phyloP scores from a whole-genome alignment of 2,888 invertebrate species.

The Hipparchia sbordonii region DNA sequence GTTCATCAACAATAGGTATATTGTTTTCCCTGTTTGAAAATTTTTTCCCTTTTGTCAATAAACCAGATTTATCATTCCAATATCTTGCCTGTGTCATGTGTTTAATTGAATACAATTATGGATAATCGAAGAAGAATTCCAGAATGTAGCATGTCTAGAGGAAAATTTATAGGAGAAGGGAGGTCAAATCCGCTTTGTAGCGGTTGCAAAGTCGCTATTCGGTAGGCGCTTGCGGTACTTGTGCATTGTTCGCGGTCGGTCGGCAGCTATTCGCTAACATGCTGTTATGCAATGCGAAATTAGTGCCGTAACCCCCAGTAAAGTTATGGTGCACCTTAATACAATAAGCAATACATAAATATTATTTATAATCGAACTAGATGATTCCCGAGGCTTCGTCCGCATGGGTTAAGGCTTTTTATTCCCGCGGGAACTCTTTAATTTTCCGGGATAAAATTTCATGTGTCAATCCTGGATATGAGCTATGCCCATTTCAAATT shows the following conservation, averaged over 20 bases:
- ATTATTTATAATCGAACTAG: not conserved
- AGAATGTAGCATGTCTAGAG: conserved; percentile 24
- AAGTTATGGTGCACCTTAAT: not conserved
- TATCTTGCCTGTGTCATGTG: conserved; percentile 1
- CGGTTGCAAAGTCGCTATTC: conserved; percentile 42
- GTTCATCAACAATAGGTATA: too few species aligned
- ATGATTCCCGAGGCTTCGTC: too few species aligned
- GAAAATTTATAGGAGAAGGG: conserved; percentile 41
- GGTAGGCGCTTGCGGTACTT: conserved; percentile 47
- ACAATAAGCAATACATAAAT: not conserved
- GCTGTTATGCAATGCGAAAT: conserved; percentile 27
- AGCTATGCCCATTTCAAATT: too few species aligned
- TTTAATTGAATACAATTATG: conserved; percentile 25
- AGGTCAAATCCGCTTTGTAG: conserved; percentile 42
- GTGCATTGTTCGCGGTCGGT: conserved; percentile 46
- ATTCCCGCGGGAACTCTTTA: too few species aligned
- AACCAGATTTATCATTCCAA: conserved; percentile 6
- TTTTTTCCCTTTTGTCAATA: not conserved
- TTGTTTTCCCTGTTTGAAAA: too few species aligned
- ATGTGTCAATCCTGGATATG: too few species aligned
- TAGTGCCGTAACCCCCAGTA: conserved; percentile 13
- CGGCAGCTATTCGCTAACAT: conserved; percentile 43
- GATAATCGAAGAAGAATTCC: conserved; percentile 27
- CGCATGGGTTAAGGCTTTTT: too few species aligned
- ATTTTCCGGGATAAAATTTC: too few species aligned